phyloP scores from a whole-genome alignment of 2,113 vertebrate genomes.

The Oreamnos americanus region DNA sequence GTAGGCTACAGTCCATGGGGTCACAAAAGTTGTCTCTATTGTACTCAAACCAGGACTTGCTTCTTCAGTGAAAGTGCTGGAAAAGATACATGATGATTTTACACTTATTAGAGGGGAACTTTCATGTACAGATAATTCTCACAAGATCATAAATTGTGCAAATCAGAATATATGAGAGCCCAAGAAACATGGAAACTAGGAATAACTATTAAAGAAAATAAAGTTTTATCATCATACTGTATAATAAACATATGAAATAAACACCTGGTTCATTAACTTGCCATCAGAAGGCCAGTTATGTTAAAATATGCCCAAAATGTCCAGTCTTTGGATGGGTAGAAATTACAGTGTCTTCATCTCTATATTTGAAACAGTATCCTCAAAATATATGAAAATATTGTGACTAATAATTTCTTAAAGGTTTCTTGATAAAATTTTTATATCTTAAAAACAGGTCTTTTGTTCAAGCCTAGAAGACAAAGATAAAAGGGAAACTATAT shows the following conservation, averaged over 20 bases:
- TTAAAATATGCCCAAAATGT: not conserved
- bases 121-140: constrained; percentile 22
- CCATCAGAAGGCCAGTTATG: not conserved
- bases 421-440: not conserved
- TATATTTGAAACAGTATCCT: not conserved
- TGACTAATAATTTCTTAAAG: not conserved
- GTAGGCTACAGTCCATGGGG: too few species aligned
- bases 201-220: constrained; percentile 33
- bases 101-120: constrained; percentile 37
- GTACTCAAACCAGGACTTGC: constrained; percentile 43
- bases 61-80: constrained; percentile 10
- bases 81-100: constrained; percentile 51
- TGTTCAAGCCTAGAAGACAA: not conserved
- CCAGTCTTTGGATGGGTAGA: not conserved
- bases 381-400: not conserved
- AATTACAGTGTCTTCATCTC: not conserved
- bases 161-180: constrained; percentile 5
- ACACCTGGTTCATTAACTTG: not conserved
- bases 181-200: not conserved
- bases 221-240: not conserved
- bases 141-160: not conserved
- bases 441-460: not conserved
- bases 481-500: not conserved
- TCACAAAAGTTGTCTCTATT: not conserved
- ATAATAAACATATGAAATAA: not conserved